phyloP scores from a whole-genome alignment of 1,140 invertebrate species.

The Bicyclus anynana region DNA sequence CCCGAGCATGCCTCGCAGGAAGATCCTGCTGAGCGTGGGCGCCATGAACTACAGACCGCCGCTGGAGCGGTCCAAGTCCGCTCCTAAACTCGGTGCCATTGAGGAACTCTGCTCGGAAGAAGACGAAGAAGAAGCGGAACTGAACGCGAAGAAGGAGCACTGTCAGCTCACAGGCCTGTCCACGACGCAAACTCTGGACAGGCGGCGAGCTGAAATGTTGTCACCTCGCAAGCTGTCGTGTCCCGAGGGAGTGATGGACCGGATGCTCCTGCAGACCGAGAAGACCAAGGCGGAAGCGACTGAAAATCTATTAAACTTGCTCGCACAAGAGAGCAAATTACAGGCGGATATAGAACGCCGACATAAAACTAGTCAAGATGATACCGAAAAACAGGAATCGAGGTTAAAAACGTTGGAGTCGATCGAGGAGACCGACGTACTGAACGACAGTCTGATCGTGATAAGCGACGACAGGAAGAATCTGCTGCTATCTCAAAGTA shows the following conservation, averaged over 20 bases:
- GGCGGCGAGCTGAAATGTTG: slow-evolving; percentile 56
- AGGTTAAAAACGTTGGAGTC: slow-evolving; percentile 60
- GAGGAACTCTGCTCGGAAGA: slow-evolving; percentile 94
- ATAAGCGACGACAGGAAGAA: slow-evolving; percentile 40
- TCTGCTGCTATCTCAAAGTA: slow-evolving; percentile 55
- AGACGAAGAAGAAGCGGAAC: slow-evolving; percentile 81
- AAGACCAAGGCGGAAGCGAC: slow-evolving; percentile 33
- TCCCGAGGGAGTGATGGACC: slow-evolving; percentile 58
- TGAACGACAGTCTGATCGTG: slow-evolving; percentile 35
- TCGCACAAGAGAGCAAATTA: slow-evolving; percentile 50
- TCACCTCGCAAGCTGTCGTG: slow-evolving; percentile 67
- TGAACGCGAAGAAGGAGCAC: slow-evolving; percentile 50
- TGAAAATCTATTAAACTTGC: slow-evolving; percentile 48
- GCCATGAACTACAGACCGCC: slow-evolving; percentile 92
- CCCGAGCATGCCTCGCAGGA: slow-evolving; percentile 87
- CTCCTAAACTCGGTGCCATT: slow-evolving; percentile 95
- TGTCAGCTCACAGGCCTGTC: slow-evolving; percentile 41
- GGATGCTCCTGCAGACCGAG: slow-evolving; percentile 41
- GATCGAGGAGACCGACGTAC: slow-evolving; percentile 59
- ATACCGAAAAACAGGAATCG: slow-evolving; percentile 51
- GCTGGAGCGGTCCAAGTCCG: slow-evolving; percentile 94
- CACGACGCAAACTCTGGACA: slow-evolving; percentile 47
- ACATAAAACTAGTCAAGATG: slow-evolving; percentile 66
- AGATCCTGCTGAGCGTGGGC: slow-evolving; percentile 88
- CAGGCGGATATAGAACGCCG: slow-evolving; percentile 32